phyloP scores from a whole-genome alignment of 2,113 vertebrate species.

The Hippopotamus amphibius region DNA sequence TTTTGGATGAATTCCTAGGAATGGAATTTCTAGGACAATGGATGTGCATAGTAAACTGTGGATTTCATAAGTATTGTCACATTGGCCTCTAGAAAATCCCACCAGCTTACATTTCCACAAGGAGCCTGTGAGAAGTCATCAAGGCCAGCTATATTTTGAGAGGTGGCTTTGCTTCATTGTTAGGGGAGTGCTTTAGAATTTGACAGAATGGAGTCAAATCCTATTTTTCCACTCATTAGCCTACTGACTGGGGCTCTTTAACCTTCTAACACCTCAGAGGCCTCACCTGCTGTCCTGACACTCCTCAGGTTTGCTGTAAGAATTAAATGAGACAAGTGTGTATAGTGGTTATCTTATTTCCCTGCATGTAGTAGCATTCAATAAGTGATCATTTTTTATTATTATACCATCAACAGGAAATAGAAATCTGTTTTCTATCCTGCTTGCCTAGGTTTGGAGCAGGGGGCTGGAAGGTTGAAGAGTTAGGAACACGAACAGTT shows the following conservation, averaged over 20 bases:
- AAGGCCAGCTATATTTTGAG: slow-evolving; percentile 31
- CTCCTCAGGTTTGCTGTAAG: background rate
- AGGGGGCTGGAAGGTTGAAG: background rate
- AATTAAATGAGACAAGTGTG: background rate
- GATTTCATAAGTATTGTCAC: slow-evolving; percentile 29
- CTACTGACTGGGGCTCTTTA: slow-evolving; percentile 11
- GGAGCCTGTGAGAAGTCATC: background rate
- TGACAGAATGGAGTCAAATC: slow-evolving; percentile 37
- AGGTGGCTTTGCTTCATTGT: slow-evolving; percentile 42
- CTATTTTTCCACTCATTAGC: background rate
- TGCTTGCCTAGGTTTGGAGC: background rate
- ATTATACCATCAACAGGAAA: background rate
- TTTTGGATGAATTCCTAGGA: background rate
- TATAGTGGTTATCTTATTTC: background rate
- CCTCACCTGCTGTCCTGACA: background rate
- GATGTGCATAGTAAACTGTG: background rate
- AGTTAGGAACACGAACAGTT: background rate
- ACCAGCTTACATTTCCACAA: background rate
- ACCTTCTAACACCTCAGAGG: background rate
- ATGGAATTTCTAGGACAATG: background rate
- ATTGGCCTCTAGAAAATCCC: slow-evolving; percentile 45
- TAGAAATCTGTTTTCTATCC: background rate
- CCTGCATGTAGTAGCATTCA: background rate
- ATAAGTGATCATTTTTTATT: slow-evolving; percentile 38
- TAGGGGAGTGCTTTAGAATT: slow-evolving; percentile 36